Base-by-base conservation (phyloP, 2,797 vertebrate genomes). In the Gorsachius magnificus region DNA sequence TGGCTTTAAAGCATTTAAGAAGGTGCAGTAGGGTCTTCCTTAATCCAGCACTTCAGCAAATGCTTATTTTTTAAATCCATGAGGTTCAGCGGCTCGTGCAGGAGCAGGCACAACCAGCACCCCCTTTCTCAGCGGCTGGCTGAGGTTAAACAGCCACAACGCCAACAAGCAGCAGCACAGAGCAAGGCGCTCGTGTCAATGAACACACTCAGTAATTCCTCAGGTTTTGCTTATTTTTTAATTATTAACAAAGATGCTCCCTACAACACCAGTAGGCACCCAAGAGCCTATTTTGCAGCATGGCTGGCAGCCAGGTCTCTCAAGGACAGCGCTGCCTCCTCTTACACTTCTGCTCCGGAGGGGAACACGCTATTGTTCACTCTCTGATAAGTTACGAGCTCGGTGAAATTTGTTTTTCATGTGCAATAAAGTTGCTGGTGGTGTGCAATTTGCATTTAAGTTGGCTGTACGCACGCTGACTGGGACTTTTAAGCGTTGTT, bases 201-300 rank as follows among this genome's bases (percentile, higher is more conserved):
- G 58, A 51, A 50, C 35, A 16, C 0, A 29, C 66, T 80, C 61
- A 43, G 61, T 54, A 71, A 82, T 89, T 90, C 83, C 88, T 64
- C 71, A 88, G 76, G 43, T 76, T 46, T 43, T n/a, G 43, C 61
- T 89, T 50, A 31, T n/a, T 41, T 71, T n/a, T 88, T 45, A 64
- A 84, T 94, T 66, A 82, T 72, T 84, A 76, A 90, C 19, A 33
- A 72, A 72, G 74, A 77, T 66, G 56, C 82, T 93, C 77, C 79
- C 61, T 4, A 17, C 63, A 43, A 45, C 5, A 20, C 63, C 75
- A 56, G 71, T 4, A 45, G 80, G 65, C 60, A 48, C 80, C 63
- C 66, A n/a, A 31, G 50, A 60, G 48, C 48, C 81, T 38, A 2
- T 71, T 65, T 38, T 38, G 50, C 66, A 86, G 91, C 76, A 13